Evolutionary conservation across 2,797 vertebrate species (phyloP), one percentile per base, ranked within the genome.

Genomic region (Acrocephalus scirpaceus): DNA sequence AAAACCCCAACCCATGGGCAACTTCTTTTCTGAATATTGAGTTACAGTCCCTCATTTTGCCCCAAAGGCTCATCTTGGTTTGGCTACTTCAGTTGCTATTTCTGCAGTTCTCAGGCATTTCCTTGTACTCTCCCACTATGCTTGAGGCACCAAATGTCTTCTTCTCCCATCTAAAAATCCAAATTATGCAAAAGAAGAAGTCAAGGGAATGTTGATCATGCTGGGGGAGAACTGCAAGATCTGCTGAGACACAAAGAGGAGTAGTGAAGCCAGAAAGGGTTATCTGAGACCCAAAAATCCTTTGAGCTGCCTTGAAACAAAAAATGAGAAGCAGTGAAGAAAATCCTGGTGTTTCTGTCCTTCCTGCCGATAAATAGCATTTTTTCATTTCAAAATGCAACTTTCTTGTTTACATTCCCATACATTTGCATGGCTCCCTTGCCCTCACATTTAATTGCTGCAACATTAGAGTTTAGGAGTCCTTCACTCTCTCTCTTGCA

Each of bases 351-450:
- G 30, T 34, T 69, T 79, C 58, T 32, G 13, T 53, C 12, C 54
- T 29, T 67, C 18, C 45, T 4, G 3, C 8, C 30, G 77, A 40
- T 9, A 76, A 73, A 16, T 0, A 44, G 6, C 42, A 13, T 21
- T 58, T 76, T 51, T 62, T 58, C 7, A 47, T 11, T 11, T 1
- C 14, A 86, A 87, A 72, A 36, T 14, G 9, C 4, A 16, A 23
- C 30, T 60, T 78, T 15, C 18, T 44, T 51, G 17, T 44, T 70
- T 11, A 4, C 38, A 73, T 77, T 73, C 60, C 47, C 38, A n/a
- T 3, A 32, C 2, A 3, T 5, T 56, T 34, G 20, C 60, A 64
- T 0, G 0, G 22, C 18, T 48, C 44, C 47, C 34, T 65, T n/a
- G 26, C 44, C 42, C 26, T 9, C 13, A 2, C 8, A 3, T 50